These are phyloP conservation scores for Anodontia alba DNA, from an alignment of 2,888 invertebrate species.

Conservation along the genomic window DNA sequence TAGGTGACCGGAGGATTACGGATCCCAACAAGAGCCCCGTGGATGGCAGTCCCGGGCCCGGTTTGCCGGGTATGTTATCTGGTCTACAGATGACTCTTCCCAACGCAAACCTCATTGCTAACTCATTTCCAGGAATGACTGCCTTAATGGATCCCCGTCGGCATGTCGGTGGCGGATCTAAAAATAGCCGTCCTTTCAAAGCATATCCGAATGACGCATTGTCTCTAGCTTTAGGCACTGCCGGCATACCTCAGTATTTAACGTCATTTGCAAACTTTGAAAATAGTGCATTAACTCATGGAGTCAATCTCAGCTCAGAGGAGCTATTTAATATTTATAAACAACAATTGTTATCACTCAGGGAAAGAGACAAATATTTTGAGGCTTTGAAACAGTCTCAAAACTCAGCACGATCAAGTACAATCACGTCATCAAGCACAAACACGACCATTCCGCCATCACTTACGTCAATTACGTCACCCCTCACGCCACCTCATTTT, in stretches of 20 bases:
- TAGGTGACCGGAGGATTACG: slow-evolving; percentile 48
- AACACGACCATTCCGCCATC: slow-evolving; percentile 38
- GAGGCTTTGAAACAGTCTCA: slow-evolving; percentile 54
- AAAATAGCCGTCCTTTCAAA: slow-evolving; percentile 83
- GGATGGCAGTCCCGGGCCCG: slow-evolving; percentile 24
- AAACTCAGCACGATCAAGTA: slow-evolving; percentile 45
- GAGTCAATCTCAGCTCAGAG: slow-evolving; percentile 72
- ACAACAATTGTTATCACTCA: slow-evolving; percentile 72
- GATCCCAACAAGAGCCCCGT: slow-evolving; percentile 7
- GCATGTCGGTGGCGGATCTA: slow-evolving; percentile 50
- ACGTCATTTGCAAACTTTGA: slow-evolving; percentile 74
- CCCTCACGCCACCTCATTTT: slow-evolving; percentile 50
- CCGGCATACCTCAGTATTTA: slow-evolving; percentile 74
- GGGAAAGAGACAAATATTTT: slow-evolving; percentile 70
- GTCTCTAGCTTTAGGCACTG: slow-evolving; percentile 86
- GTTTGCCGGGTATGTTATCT: slow-evolving; percentile 60
- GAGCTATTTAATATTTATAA: slow-evolving; percentile 79
- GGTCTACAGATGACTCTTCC: slow-evolving; percentile 62
- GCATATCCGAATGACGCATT: slow-evolving; percentile 90
- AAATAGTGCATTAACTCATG: slow-evolving; percentile 64
- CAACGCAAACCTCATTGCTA: slow-evolving; percentile 58
- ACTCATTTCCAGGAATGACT: slow-evolving; percentile 64
- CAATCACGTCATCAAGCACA: slow-evolving; percentile 38
- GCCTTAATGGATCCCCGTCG: slow-evolving; percentile 65
- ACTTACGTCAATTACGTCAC: slow-evolving; percentile 48